phyloP scores from a whole-genome alignment of 1,140 invertebrate genomes.

The Bradynema listronoti region DNA sequence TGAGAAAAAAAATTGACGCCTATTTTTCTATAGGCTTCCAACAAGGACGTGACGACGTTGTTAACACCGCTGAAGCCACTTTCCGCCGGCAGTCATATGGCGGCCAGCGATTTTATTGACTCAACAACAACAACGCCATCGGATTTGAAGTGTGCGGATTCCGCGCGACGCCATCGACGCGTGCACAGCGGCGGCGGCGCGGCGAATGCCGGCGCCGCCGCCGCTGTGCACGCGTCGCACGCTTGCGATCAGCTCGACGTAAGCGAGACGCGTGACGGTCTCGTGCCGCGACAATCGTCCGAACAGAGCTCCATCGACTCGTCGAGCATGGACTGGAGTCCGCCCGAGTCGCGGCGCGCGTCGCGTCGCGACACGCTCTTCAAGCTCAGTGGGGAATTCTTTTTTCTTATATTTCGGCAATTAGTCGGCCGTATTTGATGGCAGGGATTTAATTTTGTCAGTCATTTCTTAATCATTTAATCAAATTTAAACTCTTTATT shows the following conservation, averaged over 20 bases:
- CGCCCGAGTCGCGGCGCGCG: constrained; percentile 23
- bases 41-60: constrained; percentile 31
- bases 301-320: constrained; percentile 9
- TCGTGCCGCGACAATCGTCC: constrained; percentile 11
- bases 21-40: constrained; percentile 36
- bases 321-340: constrained; percentile 34
- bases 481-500: too few species aligned
- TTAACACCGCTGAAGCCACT: not conserved
- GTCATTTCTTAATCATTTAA: too few species aligned
- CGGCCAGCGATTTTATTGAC: not conserved
- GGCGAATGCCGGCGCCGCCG: not conserved
- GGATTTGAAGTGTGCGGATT: too few species aligned
- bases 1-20: too few species aligned
- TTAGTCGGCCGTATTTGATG: too few species aligned
- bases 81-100: not conserved
- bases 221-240: not conserved
- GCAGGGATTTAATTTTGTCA: too few species aligned
- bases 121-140: constrained; percentile 21
- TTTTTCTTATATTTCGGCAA: too few species aligned
- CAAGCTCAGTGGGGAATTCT: constrained; percentile 5
- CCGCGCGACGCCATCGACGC: too few species aligned
- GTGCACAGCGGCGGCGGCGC: too few species aligned
- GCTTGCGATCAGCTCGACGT: not conserved
- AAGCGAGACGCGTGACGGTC: constrained; percentile 5
- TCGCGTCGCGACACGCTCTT: constrained; percentile 27